Evolutionary conservation across 2,888 invertebrate genomes (phyloP).

Genomic region (Tinea trinotella): DNA sequence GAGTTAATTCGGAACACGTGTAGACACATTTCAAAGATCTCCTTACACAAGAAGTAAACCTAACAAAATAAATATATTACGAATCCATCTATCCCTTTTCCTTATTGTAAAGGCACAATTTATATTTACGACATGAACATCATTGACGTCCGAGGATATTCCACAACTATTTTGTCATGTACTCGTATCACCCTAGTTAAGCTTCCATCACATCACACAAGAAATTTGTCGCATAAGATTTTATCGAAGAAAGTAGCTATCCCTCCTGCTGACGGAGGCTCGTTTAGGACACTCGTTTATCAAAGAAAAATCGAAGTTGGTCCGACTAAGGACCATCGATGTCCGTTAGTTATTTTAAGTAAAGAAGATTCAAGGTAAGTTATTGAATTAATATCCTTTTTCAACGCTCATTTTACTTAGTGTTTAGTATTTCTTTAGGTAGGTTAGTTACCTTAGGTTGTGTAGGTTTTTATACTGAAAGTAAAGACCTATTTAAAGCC

Average conservation of each 20-base stretch:
- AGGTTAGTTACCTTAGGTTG: not conserved
- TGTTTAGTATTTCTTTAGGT: no score
- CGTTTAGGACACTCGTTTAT: slow-evolving; percentile 50
- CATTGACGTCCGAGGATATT: slow-evolving; percentile 24
- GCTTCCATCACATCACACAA: slow-evolving; percentile 46
- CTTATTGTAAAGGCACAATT: not conserved
- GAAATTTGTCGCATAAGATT: slow-evolving; percentile 64
- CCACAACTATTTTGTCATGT: slow-evolving; percentile 29
- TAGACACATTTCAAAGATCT: no score
- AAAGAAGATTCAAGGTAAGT: not conserved
- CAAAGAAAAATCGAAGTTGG: slow-evolving; percentile 48
- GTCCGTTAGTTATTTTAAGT: not conserved
- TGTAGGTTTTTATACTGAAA: not conserved
- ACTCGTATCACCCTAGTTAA: slow-evolving; percentile 30
- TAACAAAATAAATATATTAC: not conserved
- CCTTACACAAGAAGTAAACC: not conserved
- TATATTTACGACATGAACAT: slow-evolving; percentile 15
- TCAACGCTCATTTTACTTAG: no score
- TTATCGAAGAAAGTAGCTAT: slow-evolving; percentile 47
- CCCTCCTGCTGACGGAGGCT: slow-evolving; percentile 35
- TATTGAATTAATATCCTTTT: not conserved
- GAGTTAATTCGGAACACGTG: no score
- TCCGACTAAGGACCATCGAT: not conserved
- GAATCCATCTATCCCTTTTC: not conserved
- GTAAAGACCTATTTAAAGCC: no score